phyloP scores from a whole-genome alignment of 92 coral and sea anemone species.

The Galaxea fascicularis region DNA sequence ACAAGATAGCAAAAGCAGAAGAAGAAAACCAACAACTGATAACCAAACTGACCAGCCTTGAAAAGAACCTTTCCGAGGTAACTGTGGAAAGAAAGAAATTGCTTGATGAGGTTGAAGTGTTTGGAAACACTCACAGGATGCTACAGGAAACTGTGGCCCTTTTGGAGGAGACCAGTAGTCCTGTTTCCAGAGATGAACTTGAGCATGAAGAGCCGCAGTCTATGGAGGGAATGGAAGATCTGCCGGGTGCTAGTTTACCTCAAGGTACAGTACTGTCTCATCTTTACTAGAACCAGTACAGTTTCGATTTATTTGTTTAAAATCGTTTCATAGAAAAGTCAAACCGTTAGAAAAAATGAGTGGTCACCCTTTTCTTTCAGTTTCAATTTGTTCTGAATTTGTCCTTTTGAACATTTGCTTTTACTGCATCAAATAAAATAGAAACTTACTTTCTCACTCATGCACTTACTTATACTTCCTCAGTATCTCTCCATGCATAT shows the following conservation, averaged over 20 bases:
- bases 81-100: constrained; percentile 73
- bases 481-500: too few species aligned
- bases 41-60: constrained; percentile 51
- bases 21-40: constrained; percentile 66
- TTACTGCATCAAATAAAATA: too few species aligned
- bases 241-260: constrained; percentile 56
- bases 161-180: constrained; percentile 59
- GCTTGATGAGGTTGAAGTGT: constrained; percentile 56
- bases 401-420: too few species aligned
- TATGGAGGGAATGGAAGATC: constrained; percentile 72
- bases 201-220: constrained; percentile 78
- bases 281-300: background rate
- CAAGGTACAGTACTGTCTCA: constrained; percentile 32
- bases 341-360: too few species aligned
- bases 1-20: constrained; percentile 71
- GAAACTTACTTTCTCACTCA: too few species aligned
- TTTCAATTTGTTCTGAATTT: too few species aligned
- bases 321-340: too few species aligned
- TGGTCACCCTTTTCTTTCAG: too few species aligned
- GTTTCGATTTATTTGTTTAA: too few species aligned
- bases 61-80: constrained; percentile 63
- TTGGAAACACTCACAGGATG: constrained; percentile 58
- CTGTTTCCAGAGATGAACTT: constrained; percentile 59
- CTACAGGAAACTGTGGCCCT: constrained; percentile 40
- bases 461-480: too few species aligned